Conservation (phyloP, 2,888 invertebrate genomes). For the Lasioglossum pauxillum region DNA sequence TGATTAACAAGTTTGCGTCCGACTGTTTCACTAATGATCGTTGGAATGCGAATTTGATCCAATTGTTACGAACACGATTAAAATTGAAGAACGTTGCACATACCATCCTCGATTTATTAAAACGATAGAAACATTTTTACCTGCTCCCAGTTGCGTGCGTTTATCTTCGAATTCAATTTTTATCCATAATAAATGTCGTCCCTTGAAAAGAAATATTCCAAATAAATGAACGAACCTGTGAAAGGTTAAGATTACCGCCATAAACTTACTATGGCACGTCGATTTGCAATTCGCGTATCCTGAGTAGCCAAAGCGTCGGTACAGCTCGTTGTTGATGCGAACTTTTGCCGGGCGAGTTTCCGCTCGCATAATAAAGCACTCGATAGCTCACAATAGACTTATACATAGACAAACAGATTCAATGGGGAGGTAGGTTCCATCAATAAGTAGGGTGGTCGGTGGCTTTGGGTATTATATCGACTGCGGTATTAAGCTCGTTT, state of each 20-base stretch:
- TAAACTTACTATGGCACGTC: too few species aligned
- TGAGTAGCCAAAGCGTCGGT: not conserved
- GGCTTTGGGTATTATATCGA: not conserved
- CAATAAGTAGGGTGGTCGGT: not conserved
- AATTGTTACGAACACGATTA: not conserved
- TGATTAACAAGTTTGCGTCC: too few species aligned
- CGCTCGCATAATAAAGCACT: not conserved
- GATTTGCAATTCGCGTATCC: not conserved
- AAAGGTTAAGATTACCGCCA: too few species aligned
- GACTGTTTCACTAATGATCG: not conserved
- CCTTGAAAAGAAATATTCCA: not conserved
- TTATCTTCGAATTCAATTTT: too few species aligned
- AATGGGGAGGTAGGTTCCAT: not conserved
- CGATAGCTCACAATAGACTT: constrained; percentile 1
- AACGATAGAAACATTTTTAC: not conserved
- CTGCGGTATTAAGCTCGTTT: not conserved
- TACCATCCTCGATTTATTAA: not conserved
- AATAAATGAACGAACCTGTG: not conserved
- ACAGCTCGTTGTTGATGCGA: not conserved
- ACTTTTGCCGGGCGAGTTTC: constrained; percentile 1
- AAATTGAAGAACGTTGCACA: not conserved
- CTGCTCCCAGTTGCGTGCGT: not conserved
- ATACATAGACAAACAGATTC: not conserved
- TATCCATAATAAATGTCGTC: too few species aligned
- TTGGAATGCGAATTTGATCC: not conserved